Percentiles rank a stretch among this genome's conserved stretches.
phyloP scores from a whole-genome alignment of 2,797 vertebrate genomes.

The Sardinella longiceps region DNA sequence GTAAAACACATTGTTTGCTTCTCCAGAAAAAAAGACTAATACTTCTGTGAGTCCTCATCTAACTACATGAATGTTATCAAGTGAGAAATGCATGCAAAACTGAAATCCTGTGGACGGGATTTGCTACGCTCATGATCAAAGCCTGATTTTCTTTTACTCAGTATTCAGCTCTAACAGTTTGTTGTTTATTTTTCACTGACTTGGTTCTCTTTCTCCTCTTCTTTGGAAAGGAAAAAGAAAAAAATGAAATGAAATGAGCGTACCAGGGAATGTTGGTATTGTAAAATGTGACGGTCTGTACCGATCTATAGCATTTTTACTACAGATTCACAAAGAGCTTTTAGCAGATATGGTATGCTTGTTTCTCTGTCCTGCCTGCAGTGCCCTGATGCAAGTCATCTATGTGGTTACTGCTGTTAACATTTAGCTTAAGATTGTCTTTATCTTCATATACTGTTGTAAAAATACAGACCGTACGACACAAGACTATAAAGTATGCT shows the following conservation, averaged over 20 bases:
- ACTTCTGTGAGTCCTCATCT: slow-evolving; percentile 84
- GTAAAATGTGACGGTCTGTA: neutral
- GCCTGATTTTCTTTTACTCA: slow-evolving; percentile 84
- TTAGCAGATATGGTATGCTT: neutral
- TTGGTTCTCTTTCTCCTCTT: slow-evolving; percentile 51
- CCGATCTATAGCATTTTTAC: neutral
- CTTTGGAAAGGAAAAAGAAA: slow-evolving; percentile 24
- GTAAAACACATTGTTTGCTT: slow-evolving; percentile 78
- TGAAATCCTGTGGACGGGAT: slow-evolving; percentile 88
- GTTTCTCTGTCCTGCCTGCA: neutral
- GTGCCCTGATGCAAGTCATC: neutral
- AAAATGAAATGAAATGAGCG: neutral
- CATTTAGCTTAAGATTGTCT: neutral
- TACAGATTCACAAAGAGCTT: neutral
- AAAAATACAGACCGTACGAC: too few species aligned
- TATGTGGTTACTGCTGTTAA: neutral
- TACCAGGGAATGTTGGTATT: neutral
- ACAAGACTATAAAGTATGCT: neutral
- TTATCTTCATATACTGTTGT: neutral
- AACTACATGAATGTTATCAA: slow-evolving; percentile 86
- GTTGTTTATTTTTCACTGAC: slow-evolving; percentile 80
- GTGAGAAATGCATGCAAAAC: slow-evolving; percentile 87
- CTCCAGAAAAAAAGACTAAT: slow-evolving; percentile 74
- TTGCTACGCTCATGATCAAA: slow-evolving; percentile 87
- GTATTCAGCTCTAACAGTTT: slow-evolving; percentile 78